phyloP scores from a whole-genome alignment of 2,888 invertebrate species.

The Bellardia bayeri region DNA sequence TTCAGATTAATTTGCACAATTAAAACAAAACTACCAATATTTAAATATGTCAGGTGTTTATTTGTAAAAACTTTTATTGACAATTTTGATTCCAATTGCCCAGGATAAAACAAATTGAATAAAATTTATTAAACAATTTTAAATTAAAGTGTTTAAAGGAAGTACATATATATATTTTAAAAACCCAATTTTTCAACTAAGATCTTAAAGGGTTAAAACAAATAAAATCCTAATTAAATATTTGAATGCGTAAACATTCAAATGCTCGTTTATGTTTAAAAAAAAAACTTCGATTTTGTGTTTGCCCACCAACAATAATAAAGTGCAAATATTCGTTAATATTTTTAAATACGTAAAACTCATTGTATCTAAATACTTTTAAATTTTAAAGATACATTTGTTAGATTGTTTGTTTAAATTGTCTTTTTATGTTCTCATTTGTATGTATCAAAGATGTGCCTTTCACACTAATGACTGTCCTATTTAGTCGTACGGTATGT shows the following conservation, averaged over 20 bases:
- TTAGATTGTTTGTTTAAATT: neutral
- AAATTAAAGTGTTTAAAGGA: too few relatives aligned
- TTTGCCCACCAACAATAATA: constrained; percentile 1
- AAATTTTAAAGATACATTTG: neutral
- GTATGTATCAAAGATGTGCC: too few relatives aligned
- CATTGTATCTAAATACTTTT: neutral
- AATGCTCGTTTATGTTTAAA: neutral
- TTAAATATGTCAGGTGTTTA: too few relatives aligned
- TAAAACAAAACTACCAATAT: neutral
- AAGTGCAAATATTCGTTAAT: constrained; percentile 16
- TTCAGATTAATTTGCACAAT: neutral
- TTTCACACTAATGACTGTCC: too few relatives aligned
- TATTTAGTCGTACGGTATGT: too few relatives aligned
- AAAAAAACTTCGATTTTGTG: neutral
- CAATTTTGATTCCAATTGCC: too few relatives aligned
- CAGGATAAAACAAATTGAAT: too few relatives aligned
- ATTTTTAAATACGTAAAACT: neutral
- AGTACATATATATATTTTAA: too few relatives aligned
- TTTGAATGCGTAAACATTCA: neutral
- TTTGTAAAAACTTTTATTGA: neutral
- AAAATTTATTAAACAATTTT: too few relatives aligned
- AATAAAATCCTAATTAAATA: neutral
- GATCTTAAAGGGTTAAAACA: neutral
- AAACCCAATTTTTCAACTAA: too few relatives aligned
- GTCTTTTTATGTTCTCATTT: too few relatives aligned